Evolutionary conservation across 1,140 invertebrate species (phyloP), one percentile per base, ranked within the genome.

Genomic region (Hermetia illucens): DNA sequence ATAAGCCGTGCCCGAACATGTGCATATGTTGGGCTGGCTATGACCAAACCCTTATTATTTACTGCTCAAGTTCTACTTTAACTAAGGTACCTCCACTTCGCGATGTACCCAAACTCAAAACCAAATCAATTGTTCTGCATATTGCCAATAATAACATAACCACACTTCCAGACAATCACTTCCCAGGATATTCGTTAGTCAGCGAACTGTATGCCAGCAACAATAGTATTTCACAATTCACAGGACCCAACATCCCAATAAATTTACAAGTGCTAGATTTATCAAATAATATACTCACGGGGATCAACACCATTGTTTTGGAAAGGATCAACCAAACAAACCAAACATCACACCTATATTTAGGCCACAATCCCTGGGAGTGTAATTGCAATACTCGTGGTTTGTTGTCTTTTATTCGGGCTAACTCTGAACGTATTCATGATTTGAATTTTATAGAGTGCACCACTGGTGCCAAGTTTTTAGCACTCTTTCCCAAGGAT

Each of bases 291-390:
- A 62, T 68, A 21, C 37, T 78, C 2, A 55, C 54, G 2, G 36
- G 35, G 5, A 34, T 77, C 0, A 49, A 62, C 29, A 31, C 36
- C 2, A 50, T 51, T 0, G 39, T 64, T 1, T 36, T 72, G 1
- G 38, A 55, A 3, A n/a, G n/a, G n/a, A n/a, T n/a, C n/a, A n/a
- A n/a, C n/a, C n/a, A n/a, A n/a, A n/a, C n/a, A 2, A 48, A 38
- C 12, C 40, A 52, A 5, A 36, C 69, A 5, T 43, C 29, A 1
- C 39, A 36, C 4, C 29, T 78, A 2, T 58, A 52, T 5, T 55
- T 84, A 0, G 58, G 69, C 15, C 50, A 60, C 3, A 83, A 83
- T 58, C 73, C 72, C 1, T 77, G 74, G 66, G 32, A 32, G 2
- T 84, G 80, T 50, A 62, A 71, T 22, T 84, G 81, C 49, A 49